Conservation (phyloP, 2,113 vertebrate genomes). For the Puntigrus tetrazona region DNA sequence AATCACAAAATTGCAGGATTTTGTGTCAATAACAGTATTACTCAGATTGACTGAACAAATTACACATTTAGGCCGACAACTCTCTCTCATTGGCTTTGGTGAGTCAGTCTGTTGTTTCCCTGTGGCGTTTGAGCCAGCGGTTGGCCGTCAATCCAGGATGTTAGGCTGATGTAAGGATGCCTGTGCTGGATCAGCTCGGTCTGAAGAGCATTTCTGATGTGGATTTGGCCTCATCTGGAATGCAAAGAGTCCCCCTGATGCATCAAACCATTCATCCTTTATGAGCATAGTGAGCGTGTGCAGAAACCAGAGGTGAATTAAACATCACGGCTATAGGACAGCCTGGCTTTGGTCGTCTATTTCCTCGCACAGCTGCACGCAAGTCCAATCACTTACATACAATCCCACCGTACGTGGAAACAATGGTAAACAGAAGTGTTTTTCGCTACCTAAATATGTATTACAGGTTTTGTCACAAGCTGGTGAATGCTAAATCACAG, state of each 20-base stretch:
- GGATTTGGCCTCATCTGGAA: slow-evolving; percentile 45
- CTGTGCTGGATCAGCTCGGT: slow-evolving; percentile 4
- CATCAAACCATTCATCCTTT: slow-evolving; percentile 62
- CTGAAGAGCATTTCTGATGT: slow-evolving; percentile 52
- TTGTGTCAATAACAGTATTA: background rate
- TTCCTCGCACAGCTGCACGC: background rate
- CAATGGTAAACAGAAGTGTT: slow-evolving; percentile 19
- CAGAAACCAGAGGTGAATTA: slow-evolving; percentile 55
- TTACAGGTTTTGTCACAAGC: background rate
- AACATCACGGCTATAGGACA: slow-evolving; percentile 38
- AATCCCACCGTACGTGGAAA: background rate
- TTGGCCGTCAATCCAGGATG: slow-evolving; percentile 20
- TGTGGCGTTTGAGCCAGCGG: slow-evolving; percentile 1
- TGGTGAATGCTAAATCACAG: slow-evolving; percentile 4
- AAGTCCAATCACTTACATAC: background rate
- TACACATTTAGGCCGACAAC: background rate
- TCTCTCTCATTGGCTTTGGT: background rate
- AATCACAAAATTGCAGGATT: background rate
- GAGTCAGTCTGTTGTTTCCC: slow-evolving; percentile 24
- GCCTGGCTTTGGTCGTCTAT: background rate
- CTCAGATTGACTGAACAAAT: background rate
- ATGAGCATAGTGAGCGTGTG: slow-evolving; percentile 54
- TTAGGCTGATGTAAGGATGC: slow-evolving; percentile 5
- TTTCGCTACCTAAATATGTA: slow-evolving; percentile 1
- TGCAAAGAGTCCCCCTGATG: slow-evolving; percentile 47